Percentiles rank a stretch among this genome's conserved stretches.
phyloP scores from a whole-genome alignment of 1,140 invertebrate species.

The Meteorus sp. region DNA sequence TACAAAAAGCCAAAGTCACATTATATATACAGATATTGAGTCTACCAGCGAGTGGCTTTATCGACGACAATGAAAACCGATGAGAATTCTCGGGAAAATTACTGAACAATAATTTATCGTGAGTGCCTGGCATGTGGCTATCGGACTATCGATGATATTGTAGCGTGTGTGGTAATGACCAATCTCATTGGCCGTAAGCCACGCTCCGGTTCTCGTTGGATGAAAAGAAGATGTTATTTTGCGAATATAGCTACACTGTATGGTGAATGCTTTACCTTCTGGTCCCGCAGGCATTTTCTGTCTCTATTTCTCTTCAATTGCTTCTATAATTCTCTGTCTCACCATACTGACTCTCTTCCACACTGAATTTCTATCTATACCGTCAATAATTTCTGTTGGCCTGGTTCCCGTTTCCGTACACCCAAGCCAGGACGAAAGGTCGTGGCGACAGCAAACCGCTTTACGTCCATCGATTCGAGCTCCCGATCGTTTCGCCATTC shows the following conservation, averaged over 20 bases:
- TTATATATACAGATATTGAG: no score
- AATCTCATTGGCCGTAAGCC: constrained; percentile 11
- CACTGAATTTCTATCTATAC: no score
- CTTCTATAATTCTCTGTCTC: no score
- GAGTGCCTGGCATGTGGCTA: not conserved
- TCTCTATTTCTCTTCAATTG: no score
- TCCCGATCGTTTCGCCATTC: not conserved
- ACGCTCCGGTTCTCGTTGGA: no score
- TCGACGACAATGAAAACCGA: constrained; percentile 21
- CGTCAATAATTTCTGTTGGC: constrained; percentile 22
- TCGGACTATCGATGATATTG: constrained; percentile 10
- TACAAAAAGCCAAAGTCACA: no score
- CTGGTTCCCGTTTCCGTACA: constrained; percentile 10
- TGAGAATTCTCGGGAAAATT: constrained; percentile 18
- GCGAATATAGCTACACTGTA: no score
- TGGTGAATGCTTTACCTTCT: no score
- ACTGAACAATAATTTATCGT: constrained; percentile 14
- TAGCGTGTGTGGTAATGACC: constrained; percentile 7
- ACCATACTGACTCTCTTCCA: no score
- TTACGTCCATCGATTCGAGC: not conserved
- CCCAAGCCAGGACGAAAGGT: not conserved
- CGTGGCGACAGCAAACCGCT: not conserved
- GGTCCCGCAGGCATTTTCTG: no score
- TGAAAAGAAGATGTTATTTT: no score
- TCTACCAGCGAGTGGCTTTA: constrained; percentile 10